These are phyloP conservation scores for Cynoglossus semilaevis DNA, from an alignment of 2,113 vertebrate genomes.

Conservation along the genomic window DNA sequence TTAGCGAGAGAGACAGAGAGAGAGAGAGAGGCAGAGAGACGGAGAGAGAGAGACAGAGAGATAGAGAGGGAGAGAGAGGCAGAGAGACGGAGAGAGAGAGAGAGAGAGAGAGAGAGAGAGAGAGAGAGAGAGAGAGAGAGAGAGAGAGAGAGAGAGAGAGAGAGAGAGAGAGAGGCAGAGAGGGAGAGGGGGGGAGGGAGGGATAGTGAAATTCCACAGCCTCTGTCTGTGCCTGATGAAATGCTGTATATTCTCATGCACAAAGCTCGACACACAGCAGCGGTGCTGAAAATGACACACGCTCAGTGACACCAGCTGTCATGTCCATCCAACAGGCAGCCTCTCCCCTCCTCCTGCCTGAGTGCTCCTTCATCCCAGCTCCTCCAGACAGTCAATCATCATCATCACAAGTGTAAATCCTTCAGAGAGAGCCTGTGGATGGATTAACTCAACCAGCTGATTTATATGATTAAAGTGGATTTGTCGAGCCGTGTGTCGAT, in stretches of 20 bases:
- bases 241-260: background rate
- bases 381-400: conserved; percentile 26
- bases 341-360: conserved; percentile 1
- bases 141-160: too few relatives aligned
- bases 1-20: conserved; percentile 40
- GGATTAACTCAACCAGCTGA: conserved; percentile 9
- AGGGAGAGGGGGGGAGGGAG: conserved; percentile 44
- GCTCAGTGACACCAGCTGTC: background rate
- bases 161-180: conserved; percentile 45
- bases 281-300: conserved; percentile 4
- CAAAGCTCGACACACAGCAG: background rate
- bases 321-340: background rate
- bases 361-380: conserved; percentile 3
- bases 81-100: too few relatives aligned
- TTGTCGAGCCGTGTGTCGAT: background rate
- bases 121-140: conserved; percentile 45
- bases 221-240: background rate
- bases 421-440: conserved; percentile 7
- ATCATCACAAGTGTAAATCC: conserved; percentile 13
- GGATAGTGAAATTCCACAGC: background rate
- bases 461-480: conserved; percentile 52
- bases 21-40: too few relatives aligned
- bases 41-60: conserved; percentile 46
- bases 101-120: conserved; percentile 45
- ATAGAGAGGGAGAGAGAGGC: conserved; percentile 49